A percentile compares a stretch with the other conserved stretches of the same genome.
Evolutionary conservation across 1,140 invertebrate genomes (phyloP).

Genomic region (Zaprionus lachaisei): DNA sequence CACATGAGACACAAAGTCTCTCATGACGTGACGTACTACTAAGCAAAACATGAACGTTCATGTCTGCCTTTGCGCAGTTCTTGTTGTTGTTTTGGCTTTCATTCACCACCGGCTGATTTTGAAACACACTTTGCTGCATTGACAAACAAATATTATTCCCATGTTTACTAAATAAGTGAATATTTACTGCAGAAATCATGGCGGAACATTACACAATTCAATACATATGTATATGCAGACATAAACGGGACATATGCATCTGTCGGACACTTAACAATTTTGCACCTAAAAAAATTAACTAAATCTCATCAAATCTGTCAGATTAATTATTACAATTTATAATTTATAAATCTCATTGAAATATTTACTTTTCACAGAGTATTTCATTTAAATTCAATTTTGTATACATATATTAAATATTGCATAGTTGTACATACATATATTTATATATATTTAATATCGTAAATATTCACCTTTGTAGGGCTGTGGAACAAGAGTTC

Average conservation of each 20-base stretch:
- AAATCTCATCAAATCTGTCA: neutral
- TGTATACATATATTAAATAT: neutral
- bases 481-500: neutral
- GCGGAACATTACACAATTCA: neutral
- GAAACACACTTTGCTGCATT: neutral
- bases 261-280: neutral
- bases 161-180: neutral
- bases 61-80: conserved; percentile 9
- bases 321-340: conserved; percentile 6
- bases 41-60: conserved; percentile 48
- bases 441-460: conserved; percentile 10
- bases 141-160: neutral
- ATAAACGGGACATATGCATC: neutral
- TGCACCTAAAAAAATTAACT: neutral
- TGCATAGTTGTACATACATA: no score
- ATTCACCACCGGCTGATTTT: neutral
- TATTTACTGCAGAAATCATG: neutral
- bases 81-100: conserved; percentile 11
- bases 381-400: conserved; percentile 17
- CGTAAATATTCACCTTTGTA: conserved; percentile 66
- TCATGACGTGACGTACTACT: conserved; percentile 47
- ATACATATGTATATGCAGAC: neutral
- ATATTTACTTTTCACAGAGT: conserved; percentile 9
- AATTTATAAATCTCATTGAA: conserved; percentile 20
- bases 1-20: conserved; percentile 17